These are phyloP conservation scores for Bucorvus abyssinicus DNA, from an alignment of 2,797 vertebrate genomes.

Conservation along the genomic window DNA sequence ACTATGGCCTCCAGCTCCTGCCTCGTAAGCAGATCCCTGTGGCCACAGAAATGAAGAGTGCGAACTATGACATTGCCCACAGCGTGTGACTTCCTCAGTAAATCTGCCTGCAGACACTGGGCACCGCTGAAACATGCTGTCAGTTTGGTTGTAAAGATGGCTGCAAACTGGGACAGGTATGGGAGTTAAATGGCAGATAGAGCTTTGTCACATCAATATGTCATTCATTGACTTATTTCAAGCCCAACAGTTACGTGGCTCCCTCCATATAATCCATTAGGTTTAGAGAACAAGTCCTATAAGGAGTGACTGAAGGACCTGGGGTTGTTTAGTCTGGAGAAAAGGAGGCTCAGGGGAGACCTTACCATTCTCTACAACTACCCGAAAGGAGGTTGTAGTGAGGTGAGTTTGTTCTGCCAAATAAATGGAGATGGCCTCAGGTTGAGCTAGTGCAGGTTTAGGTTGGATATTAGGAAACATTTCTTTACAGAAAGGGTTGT, in stretches of 20 bases:
- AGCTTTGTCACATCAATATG: not conserved
- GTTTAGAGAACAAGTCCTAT: no score
- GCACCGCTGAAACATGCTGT: not conserved
- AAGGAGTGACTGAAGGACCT: no score
- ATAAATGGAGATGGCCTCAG: no score
- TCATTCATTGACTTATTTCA: not conserved
- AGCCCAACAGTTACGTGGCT: not conserved
- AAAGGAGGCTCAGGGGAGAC: no score
- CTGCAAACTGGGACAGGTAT: not conserved
- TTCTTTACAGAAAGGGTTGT: no score
- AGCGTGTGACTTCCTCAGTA: fast-evolving
- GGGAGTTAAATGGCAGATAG: not conserved
- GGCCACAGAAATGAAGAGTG: not conserved
- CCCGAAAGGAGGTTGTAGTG: no score
- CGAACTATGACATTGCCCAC: not conserved
- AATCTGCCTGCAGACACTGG: not conserved
- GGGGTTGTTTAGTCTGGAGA: no score
- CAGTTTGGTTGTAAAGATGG: fast-evolving
- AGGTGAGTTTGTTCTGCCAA: no score
- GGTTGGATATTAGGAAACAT: no score
- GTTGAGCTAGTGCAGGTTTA: no score
- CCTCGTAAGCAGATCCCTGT: not conserved
- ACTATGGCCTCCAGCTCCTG: not conserved
- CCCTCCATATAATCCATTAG: not conserved
- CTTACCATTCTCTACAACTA: no score